Conservation (phyloP, 2,113 vertebrate species). For the Ctenodactylus gundi region DNA sequence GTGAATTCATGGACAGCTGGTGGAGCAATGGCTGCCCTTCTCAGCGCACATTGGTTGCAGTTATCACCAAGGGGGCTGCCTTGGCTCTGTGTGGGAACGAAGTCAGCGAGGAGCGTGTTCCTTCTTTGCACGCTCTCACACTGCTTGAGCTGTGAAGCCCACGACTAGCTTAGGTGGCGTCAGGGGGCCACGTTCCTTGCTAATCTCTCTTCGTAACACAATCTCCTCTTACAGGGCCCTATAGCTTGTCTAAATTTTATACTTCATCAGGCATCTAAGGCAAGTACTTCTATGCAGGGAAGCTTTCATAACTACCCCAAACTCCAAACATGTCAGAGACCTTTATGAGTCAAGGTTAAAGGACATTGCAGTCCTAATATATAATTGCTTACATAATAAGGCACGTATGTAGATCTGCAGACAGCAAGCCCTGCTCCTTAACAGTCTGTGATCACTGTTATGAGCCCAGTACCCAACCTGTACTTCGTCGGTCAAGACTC, state of each 20-base stretch:
- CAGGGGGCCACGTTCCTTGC: too few relatives aligned
- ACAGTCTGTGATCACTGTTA: not conserved
- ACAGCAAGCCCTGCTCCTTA: not conserved
- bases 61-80: not conserved
- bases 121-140: not conserved
- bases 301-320: not conserved
- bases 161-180: not conserved
- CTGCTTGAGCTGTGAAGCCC: not conserved
- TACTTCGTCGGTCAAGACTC: not conserved
- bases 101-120: fast-evolving
- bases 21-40: not conserved
- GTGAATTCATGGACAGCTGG: not conserved
- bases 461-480: not conserved
- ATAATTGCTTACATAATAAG: too few relatives aligned
- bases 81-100: not conserved
- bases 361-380: too few relatives aligned
- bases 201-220: not conserved
- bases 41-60: too few relatives aligned
- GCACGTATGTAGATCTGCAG: not conserved
- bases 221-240: not conserved
- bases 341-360: not conserved
- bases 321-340: not conserved
- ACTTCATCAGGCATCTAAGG: not conserved
- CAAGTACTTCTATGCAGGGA: not conserved
- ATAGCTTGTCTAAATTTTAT: not conserved